A percentile compares a stretch with the other conserved stretches of the same genome.
Evolutionary conservation across 2,888 invertebrate species (phyloP).

Genomic region (Zelleria hepariella): DNA sequence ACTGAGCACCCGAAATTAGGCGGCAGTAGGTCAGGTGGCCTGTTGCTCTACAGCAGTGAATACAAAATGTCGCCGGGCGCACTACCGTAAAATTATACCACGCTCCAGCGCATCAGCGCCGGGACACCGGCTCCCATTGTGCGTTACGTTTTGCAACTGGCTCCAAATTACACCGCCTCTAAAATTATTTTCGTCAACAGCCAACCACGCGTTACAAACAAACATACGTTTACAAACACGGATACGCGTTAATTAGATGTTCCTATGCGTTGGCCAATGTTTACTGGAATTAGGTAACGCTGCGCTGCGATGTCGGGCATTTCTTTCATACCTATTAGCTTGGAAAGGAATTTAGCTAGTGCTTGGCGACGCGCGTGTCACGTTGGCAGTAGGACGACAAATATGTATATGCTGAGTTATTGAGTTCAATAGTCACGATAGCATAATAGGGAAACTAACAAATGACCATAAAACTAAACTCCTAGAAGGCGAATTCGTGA

Average conservation of each 20-base stretch:
- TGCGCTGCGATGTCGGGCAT: neutral
- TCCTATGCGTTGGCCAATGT: neutral
- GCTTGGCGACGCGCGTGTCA: too few species aligned
- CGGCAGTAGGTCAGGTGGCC: constrained; percentile 3
- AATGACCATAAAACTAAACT: neutral
- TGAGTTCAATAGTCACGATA: neutral
- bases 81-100: constrained; percentile 49
- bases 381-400: neutral
- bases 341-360: too few species aligned
- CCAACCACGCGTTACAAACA: neutral
- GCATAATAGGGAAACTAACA: neutral
- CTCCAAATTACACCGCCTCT: neutral
- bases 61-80: constrained; percentile 38
- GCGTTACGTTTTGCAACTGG: constrained; percentile 18
- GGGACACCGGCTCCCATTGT: constrained; percentile 40
- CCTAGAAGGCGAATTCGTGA: neutral
- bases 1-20: neutral
- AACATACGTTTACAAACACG: neutral
- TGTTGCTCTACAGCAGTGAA: constrained; percentile 13
- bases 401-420: neutral
- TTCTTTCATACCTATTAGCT: neutral
- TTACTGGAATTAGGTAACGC: neutral
- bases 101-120: constrained; percentile 34
- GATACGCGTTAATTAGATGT: neutral
- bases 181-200: constrained; percentile 1